A percentile compares a stretch with the other conserved stretches of the same genome.
Conservation (phyloP, 2,113 vertebrate genomes). For the Poicephalus gulielmi region DNA sequence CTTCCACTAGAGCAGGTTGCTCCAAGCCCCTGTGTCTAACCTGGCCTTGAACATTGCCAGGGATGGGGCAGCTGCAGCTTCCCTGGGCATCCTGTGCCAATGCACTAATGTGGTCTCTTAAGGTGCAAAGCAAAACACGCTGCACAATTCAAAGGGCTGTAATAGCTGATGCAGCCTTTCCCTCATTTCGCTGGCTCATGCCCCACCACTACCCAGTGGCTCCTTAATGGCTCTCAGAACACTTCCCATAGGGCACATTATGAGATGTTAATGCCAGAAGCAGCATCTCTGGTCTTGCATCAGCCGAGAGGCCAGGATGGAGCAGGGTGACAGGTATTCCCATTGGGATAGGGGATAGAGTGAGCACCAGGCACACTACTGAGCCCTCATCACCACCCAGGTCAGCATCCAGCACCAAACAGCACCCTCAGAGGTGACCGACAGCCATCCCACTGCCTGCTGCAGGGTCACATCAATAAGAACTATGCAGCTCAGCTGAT, state of each 20-base stretch:
- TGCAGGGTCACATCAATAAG: not conserved
- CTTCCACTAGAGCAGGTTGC: not conserved
- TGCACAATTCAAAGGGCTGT: fast-evolving
- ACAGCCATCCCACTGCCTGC: not conserved
- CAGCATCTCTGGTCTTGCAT: not conserved
- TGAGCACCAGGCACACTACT: not conserved
- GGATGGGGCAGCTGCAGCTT: not conserved
- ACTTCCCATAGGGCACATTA: not conserved
- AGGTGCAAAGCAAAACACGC: fast-evolving
- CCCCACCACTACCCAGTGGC: fast-evolving
- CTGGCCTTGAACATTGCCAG: not conserved
- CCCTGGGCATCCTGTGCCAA: not conserved
- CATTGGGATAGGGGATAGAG: not conserved
- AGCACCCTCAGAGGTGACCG: not conserved
- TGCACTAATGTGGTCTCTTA: not conserved
- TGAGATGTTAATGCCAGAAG: not conserved
- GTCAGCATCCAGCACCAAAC: not conserved
- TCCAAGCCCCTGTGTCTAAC: not conserved
- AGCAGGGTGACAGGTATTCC: not conserved
- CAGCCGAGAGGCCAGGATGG: not conserved
- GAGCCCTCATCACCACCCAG: not conserved
- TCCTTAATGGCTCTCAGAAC: not conserved
- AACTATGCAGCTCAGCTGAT: not conserved
- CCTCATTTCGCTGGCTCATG: fast-evolving
- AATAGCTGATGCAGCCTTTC: not conserved